Base-by-base conservation (phyloP, 2,797 vertebrate species). In the Staurois parvus region DNA sequence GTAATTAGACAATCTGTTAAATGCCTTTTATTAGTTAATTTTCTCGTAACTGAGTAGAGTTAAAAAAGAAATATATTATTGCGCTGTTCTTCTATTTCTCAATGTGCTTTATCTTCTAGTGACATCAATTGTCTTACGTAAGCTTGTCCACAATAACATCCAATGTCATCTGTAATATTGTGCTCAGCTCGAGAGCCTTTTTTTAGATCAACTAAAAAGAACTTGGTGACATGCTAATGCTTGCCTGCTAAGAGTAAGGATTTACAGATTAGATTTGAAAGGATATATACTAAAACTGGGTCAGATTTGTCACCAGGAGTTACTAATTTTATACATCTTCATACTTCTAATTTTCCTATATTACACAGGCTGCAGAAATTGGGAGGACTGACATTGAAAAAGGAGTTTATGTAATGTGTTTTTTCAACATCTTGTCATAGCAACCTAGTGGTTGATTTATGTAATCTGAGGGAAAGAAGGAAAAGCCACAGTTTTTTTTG, bases 251-350 rank as follows among this genome's bases (percentile, higher is more conserved):
- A 80, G 78, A 70, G 78, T 19, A 80, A 69, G 67, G 78, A 80
- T 80, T 80, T 80, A 80, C 78, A 80, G 78, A 80, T 80, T 80
- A 80, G 66, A 80, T 80, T 70, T 80, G 78, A 80, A 80, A 80
- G 78, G 42, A 80, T 80, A 56, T 80, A 80, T 80, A 56, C 78
- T 70, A 80, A 79, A 80, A 80, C 66, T 80, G 66, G 78, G 78
- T 80, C 78, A 80, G 78, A 70, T 80, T 80, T 70, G 68, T 80
- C 78, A 70, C 42, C 26, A 80, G 78, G 67, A 80, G 78, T 70
- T 70, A 67, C 78, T 80, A 80, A 80, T 80, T 80, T 80, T 80
- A 80, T 52, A 69, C 66, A 80, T 80, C 37, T 67, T 42, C 64
- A 32, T 79, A 69, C 66, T 69, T 79, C 42, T 69, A 17, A 80